These are phyloP conservation scores for Otus scops DNA, from an alignment of 2,797 vertebrate species.

Conservation along the genomic window DNA sequence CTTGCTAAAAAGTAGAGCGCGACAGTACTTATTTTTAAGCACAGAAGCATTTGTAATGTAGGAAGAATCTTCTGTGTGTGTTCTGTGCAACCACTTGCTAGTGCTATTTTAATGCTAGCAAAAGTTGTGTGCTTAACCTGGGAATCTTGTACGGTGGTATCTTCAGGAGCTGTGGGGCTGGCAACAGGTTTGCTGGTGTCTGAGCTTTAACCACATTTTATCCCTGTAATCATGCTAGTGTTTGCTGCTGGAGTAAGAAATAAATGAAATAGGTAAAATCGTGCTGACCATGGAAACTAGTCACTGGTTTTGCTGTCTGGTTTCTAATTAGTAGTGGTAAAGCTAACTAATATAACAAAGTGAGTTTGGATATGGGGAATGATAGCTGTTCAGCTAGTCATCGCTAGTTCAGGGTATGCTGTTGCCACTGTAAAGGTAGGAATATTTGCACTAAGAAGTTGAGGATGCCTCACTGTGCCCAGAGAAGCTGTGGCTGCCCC, in stretches of 20 bases:
- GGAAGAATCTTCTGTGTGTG: background rate
- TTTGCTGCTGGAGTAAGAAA: background rate
- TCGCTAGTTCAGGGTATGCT: background rate
- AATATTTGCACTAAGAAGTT: background rate
- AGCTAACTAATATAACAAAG: background rate
- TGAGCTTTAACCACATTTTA: background rate
- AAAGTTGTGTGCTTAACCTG: background rate
- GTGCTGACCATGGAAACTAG: background rate
- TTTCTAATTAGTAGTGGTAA: background rate
- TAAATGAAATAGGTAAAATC: background rate
- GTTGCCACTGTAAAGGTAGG: background rate
- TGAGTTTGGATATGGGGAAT: background rate
- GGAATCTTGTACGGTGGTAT: too few species aligned
- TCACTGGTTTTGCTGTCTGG: background rate
- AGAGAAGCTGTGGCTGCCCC: background rate
- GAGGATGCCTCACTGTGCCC: background rate
- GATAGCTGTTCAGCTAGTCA: background rate
- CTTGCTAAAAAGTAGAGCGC: background rate
- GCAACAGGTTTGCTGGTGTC: background rate
- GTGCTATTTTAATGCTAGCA: background rate
- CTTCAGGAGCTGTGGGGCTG: background rate
- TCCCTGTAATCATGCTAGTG: fast-evolving
- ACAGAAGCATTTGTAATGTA: background rate
- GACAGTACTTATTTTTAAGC: background rate
- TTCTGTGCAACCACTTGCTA: background rate